Percentiles rank a stretch among this genome's conserved stretches.
These are phyloP conservation scores for Acleris emargana DNA, from an alignment of 2,888 invertebrate species.

Conservation along the genomic window DNA sequence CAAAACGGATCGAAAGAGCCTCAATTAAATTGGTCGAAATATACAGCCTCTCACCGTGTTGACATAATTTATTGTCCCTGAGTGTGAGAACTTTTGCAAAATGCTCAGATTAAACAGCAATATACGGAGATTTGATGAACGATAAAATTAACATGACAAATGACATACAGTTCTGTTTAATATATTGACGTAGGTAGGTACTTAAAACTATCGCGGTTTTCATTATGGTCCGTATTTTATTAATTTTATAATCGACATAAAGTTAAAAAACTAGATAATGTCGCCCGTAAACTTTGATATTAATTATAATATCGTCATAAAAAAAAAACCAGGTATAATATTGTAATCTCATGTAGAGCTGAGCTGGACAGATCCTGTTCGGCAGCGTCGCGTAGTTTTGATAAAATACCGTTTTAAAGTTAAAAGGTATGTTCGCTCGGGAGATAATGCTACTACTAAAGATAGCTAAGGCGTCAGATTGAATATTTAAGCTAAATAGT, in stretches of 20 bases:
- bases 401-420: conserved; percentile 35
- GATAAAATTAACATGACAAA: conserved; percentile 39
- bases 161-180: conserved; percentile 36
- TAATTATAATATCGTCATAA: conserved; percentile 32
- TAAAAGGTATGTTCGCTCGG: conserved; percentile 36
- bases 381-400: conserved; percentile 16
- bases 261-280: conserved; percentile 29
- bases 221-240: conserved; percentile 29
- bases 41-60: conserved; percentile 36
- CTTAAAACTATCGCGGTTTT: conserved; percentile 24
- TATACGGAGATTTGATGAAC: conserved; percentile 34
- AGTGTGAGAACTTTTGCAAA: conserved; percentile 37
- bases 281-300: conserved; percentile 32
- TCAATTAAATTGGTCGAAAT: conserved; percentile 63
- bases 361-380: conserved; percentile 24
- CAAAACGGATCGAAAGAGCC: conserved; percentile 53
- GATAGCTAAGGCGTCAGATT: conserved; percentile 34
- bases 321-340: conserved; percentile 28
- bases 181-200: conserved; percentile 35
- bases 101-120: conserved; percentile 35
- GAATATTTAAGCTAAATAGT: conserved; percentile 37
- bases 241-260: conserved; percentile 30
- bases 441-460: conserved; percentile 33
- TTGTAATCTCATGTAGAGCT: conserved; percentile 33
- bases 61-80: conserved; percentile 33